Evolutionary conservation across 2,113 vertebrate species (phyloP).

Genomic region (Theristicus caerulescens): DNA sequence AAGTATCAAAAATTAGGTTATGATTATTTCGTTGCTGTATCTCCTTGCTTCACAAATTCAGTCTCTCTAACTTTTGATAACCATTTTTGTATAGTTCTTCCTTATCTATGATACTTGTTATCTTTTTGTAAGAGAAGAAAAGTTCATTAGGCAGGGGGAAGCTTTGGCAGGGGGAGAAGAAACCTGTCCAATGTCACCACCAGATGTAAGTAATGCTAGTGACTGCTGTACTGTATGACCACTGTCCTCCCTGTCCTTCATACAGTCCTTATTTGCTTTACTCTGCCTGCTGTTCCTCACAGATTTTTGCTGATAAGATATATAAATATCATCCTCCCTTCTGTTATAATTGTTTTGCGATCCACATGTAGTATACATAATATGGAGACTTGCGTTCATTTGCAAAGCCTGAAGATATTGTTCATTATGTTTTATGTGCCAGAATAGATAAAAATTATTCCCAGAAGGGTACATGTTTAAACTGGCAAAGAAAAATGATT

Average conservation of each 20-base stretch:
- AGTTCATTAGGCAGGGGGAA: not conserved
- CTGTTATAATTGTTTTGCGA: not conserved
- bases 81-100: not conserved
- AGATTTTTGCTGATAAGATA: not conserved
- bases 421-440: conserved; percentile 33
- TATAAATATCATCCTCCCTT: not conserved
- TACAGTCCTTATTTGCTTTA: not conserved
- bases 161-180: not conserved
- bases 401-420: conserved; percentile 28
- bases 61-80: not conserved
- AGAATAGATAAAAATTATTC: conserved; percentile 31
- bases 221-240: not conserved
- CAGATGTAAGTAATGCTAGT: not conserved
- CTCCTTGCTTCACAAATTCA: not conserved
- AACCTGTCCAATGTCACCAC: not conserved
- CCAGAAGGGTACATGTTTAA: conserved; percentile 36
- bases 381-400: not conserved
- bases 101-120: not conserved
- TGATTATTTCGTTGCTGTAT: not conserved
- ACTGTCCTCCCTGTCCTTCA: not conserved
- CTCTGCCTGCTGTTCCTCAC: not conserved
- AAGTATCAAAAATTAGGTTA: not conserved
- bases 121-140: not conserved
- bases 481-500: conserved; percentile 30
- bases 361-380: not conserved